Percentiles rank a stretch among this genome's conserved stretches.
phyloP scores from a whole-genome alignment of 2,888 invertebrate species.

The Philhelius pedissequus region DNA sequence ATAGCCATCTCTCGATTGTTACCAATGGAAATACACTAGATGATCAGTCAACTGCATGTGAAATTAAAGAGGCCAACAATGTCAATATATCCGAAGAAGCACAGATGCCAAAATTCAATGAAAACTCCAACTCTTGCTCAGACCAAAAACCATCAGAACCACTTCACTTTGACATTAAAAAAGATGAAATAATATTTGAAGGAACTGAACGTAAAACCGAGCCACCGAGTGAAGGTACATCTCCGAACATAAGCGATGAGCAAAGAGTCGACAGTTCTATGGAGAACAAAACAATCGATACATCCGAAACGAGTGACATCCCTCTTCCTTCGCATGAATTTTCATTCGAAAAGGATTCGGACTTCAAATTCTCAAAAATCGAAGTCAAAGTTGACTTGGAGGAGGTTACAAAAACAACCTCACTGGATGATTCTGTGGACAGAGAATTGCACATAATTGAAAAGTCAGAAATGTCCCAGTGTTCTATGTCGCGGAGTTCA shows the following conservation, averaged over 20 bases:
- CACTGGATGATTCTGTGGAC: slow-evolving; percentile 48
- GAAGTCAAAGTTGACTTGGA: slow-evolving; percentile 51
- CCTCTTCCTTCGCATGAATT: slow-evolving; percentile 46
- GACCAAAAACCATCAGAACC: slow-evolving; percentile 61
- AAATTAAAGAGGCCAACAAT: slow-evolving; percentile 74
- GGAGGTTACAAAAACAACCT: slow-evolving; percentile 45
- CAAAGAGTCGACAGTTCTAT: slow-evolving; percentile 15
- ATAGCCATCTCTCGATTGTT: slow-evolving; percentile 81
- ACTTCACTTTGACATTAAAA: slow-evolving; percentile 77
- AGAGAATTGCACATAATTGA: slow-evolving; percentile 54
- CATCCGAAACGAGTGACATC: slow-evolving; percentile 23
- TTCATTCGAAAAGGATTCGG: slow-evolving; percentile 47
- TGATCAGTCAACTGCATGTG: slow-evolving; percentile 38
- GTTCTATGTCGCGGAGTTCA: slow-evolving; percentile 50
- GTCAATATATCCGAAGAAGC: slow-evolving; percentile 78
- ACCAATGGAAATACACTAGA: slow-evolving; percentile 79
- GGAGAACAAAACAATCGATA: slow-evolving; percentile 37
- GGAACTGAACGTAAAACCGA: slow-evolving; percentile 70
- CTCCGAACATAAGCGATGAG: slow-evolving; percentile 54
- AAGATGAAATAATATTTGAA: slow-evolving; percentile 78
- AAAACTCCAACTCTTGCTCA: slow-evolving; percentile 72
- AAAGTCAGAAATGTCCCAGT: slow-evolving; percentile 58
- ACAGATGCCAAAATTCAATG: slow-evolving; percentile 78
- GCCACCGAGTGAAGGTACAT: slow-evolving; percentile 25
- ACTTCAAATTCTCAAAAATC: slow-evolving; percentile 58